phyloP scores from a whole-genome alignment of 2,797 vertebrate species.

The Leontocebus nigricollis region DNA sequence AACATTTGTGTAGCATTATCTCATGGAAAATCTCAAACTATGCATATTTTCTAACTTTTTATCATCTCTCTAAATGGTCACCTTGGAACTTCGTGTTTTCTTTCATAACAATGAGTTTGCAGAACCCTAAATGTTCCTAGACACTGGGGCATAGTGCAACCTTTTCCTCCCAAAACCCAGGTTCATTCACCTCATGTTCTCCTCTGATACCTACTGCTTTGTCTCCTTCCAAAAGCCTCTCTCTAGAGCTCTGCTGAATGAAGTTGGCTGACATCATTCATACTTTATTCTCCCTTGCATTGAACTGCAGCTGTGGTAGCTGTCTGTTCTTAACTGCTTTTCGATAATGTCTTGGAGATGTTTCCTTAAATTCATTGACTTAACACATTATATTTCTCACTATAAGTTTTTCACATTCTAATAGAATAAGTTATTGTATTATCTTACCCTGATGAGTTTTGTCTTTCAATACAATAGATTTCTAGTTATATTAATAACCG shows the following conservation, averaged over 20 bases:
- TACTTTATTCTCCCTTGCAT: background rate
- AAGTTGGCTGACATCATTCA: background rate
- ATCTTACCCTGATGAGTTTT: background rate
- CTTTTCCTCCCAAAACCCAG: background rate
- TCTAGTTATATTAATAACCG: background rate
- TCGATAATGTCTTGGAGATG: background rate
- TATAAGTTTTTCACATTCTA: background rate
- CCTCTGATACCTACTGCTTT: background rate
- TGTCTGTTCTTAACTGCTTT: background rate
- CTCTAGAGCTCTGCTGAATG: background rate
- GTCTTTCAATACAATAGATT: background rate
- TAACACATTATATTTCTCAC: background rate
- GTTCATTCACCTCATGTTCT: background rate
- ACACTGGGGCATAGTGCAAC: background rate
- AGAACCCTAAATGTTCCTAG: background rate
- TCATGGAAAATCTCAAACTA: background rate
- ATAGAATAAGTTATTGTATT: background rate
- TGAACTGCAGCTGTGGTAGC: background rate
- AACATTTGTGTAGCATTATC: background rate
- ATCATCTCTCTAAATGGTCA: background rate
- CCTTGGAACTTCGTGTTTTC: background rate
- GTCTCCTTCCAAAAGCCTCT: background rate
- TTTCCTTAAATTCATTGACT: background rate
- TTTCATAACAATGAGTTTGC: background rate
- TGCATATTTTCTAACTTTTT: background rate